A percentile compares a stretch with the other conserved stretches of the same genome.
These are phyloP conservation scores for Diprion similis DNA, from an alignment of 1,140 invertebrate species.

Conservation along the genomic window DNA sequence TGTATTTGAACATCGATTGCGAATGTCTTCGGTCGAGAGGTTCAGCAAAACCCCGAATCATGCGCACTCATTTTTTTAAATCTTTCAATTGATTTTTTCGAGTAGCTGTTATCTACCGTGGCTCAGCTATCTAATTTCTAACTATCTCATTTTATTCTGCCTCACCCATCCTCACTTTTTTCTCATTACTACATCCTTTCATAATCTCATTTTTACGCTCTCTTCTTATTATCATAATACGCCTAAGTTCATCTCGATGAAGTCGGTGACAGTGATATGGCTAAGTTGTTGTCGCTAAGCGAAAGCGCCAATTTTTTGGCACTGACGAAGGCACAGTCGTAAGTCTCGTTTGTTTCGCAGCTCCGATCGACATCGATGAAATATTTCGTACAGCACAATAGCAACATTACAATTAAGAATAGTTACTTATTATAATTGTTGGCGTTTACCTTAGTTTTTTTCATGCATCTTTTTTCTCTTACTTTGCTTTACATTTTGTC, in stretches of 20 bases:
- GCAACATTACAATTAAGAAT: background rate
- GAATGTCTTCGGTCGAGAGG: background rate
- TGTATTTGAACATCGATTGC: no score
- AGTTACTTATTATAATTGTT: background rate
- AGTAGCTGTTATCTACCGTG: conserved; percentile 24
- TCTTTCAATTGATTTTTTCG: background rate
- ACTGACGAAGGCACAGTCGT: conserved; percentile 59
- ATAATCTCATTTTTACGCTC: background rate
- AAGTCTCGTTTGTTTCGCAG: conserved; percentile 50
- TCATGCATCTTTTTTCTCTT: conserved; percentile 34
- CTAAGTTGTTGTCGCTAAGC: conserved; percentile 28
- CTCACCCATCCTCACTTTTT: conserved; percentile 11
- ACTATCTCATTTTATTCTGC: conserved; percentile 22
- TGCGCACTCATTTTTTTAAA: background rate
- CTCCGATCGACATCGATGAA: conserved; percentile 27
- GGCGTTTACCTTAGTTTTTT: conserved; percentile 6
- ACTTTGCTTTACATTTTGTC: conserved; percentile 47
- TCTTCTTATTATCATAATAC: no score
- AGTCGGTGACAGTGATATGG: conserved; percentile 45
- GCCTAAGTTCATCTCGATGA: conserved; percentile 25
- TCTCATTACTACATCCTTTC: background rate
- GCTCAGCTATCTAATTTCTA: conserved; percentile 17
- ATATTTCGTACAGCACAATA: background rate
- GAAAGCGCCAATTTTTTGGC: conserved; percentile 36
- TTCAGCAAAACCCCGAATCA: background rate